Conservation (phyloP, 2,888 invertebrate species). For the Silvanus unidentatus region DNA sequence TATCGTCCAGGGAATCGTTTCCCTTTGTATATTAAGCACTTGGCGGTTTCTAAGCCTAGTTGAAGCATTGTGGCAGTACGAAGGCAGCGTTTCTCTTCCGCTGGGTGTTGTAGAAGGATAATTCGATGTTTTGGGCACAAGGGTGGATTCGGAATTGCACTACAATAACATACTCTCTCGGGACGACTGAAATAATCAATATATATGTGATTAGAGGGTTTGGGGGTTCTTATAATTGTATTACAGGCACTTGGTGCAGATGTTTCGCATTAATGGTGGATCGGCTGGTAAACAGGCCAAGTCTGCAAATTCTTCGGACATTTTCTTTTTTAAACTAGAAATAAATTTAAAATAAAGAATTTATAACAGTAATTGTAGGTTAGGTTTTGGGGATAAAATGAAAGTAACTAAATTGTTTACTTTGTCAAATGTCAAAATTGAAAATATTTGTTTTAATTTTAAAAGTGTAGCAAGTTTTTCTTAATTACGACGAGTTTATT, state of each 20-base stretch:
- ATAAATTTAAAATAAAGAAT: too few species aligned
- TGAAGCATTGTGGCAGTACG: slow-evolving; percentile 87
- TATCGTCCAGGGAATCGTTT: slow-evolving; percentile 77
- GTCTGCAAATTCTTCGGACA: slow-evolving; percentile 55
- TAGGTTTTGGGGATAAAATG: too few species aligned
- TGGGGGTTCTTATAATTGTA: slow-evolving; percentile 1
- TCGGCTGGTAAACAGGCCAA: slow-evolving; percentile 69
- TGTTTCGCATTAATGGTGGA: slow-evolving; percentile 66
- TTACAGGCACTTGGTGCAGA: slow-evolving; percentile 71
- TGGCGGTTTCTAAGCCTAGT: slow-evolving; percentile 64
- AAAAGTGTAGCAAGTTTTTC: too few species aligned
- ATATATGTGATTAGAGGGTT: slow-evolving; percentile 1
- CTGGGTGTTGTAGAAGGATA: slow-evolving; percentile 85
- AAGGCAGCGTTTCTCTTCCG: slow-evolving; percentile 83
- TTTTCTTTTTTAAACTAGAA: too few species aligned
- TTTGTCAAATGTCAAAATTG: too few species aligned
- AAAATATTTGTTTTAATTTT: too few species aligned
- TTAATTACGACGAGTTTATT: too few species aligned
- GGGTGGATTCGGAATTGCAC: slow-evolving; percentile 66
- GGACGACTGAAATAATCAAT: slow-evolving; percentile 66
- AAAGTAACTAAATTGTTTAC: too few species aligned
- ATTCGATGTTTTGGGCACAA: slow-evolving; percentile 65
- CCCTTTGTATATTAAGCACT: slow-evolving; percentile 74
- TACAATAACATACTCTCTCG: slow-evolving; percentile 83
- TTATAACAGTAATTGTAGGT: too few species aligned